Evolutionary conservation across 2,797 vertebrate genomes (phyloP), one percentile per base, ranked within the genome.

Genomic region (Rhinichthys osculus): DNA sequence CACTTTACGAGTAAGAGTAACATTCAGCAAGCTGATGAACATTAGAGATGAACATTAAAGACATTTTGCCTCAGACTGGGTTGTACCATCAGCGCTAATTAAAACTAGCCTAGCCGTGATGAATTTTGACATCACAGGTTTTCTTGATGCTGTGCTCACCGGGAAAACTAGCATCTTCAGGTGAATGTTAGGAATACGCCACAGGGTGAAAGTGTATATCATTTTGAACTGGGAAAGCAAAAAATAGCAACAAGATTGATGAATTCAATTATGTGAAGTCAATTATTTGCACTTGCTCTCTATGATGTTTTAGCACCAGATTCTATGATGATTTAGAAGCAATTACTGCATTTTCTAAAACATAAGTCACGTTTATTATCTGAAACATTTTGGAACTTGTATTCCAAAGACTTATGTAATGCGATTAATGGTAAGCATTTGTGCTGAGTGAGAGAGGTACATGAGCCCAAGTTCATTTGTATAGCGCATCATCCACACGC

Each of bases 1-100:
- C 42, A 79, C 86, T 74, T 80, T 85, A 73, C 83, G 10, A 85
- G 84, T 47, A 83, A 78, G 6, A 79, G 57, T 83, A 42, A 52
- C 70, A 69, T 69, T 81, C 35, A 54, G 52, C 74, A 83, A 81
- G 86, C 74, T 69, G 81, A 82, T 59, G 47, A 72, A 78, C 66
- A 64, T 64, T 64, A 77, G 73, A 84, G 54, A 86, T 72, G 59
- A 78, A 80, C 38, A 86, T 54, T 54, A 81, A 69, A 78, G 13
- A 70, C n/a, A 84, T 83, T 88, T 79, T 27, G 70, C 66, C 64
- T 82, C 44, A 79, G 59, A 82, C 73, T 59, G 64, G 54, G 73
- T 52, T 35, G 23, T 47, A 64, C 44, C 44, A 79, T 72, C 35
- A 80, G 77, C 30, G n/a, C 35, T 74, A 78, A 81, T 84, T 86